Evolutionary conservation across 2,113 vertebrate species (phyloP).

Genomic region (Epinephelus cyanopodus): DNA sequence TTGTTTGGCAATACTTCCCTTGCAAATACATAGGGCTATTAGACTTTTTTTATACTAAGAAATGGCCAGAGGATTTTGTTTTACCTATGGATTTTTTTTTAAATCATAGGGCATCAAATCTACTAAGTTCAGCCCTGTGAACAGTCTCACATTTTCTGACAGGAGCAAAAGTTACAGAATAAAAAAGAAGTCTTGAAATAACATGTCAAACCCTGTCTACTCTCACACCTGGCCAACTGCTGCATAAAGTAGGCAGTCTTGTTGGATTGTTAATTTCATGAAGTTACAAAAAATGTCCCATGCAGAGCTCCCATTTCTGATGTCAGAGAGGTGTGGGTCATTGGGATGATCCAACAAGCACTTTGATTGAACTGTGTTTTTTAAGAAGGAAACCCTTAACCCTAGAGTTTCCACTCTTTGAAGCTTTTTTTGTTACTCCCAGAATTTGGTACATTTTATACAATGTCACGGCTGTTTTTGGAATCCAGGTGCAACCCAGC

Average conservation of each 20-base stretch:
- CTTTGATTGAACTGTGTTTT: neutral
- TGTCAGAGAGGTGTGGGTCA: neutral
- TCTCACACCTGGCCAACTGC: neutral
- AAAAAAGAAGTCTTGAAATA: no score
- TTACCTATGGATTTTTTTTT: no score
- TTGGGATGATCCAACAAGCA: neutral
- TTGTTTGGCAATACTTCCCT: no score
- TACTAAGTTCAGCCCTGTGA: no score
- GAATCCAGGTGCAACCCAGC: constrained; percentile 11
- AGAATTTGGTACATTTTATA: constrained; percentile 4
- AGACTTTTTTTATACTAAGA: no score
- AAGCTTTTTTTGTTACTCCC: neutral
- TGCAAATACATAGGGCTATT: no score
- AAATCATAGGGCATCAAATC: no score
- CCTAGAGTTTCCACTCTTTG: neutral
- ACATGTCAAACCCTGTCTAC: no score
- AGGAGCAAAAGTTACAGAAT: no score
- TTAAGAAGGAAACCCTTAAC: neutral
- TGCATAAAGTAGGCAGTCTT: neutral
- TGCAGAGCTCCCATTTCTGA: neutral
- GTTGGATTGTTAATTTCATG: neutral
- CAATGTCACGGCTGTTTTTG: neutral
- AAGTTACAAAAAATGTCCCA: neutral
- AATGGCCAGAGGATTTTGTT: no score
- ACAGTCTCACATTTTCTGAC: no score